These are phyloP conservation scores for Ceyx erithaca DNA, from an alignment of 2,797 vertebrate genomes.

Conservation along the genomic window DNA sequence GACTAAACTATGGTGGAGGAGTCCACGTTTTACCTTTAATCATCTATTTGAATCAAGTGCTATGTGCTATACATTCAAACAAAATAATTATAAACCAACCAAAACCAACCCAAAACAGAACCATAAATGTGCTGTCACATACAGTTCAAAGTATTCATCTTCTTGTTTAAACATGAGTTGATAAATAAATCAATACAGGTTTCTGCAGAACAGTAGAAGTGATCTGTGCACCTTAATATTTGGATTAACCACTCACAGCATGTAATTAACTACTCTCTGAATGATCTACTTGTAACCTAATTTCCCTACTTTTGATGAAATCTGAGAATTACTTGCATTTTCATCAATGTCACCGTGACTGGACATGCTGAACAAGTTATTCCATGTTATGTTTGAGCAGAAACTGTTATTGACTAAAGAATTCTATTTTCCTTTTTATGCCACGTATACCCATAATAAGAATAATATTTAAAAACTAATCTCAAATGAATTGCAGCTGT, in stretches of 20 bases:
- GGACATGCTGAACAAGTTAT: neutral
- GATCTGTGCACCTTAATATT: neutral
- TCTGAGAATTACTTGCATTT: conserved; percentile 10
- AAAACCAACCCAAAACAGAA: neutral
- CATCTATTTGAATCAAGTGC: neutral
- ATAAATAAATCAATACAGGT: neutral
- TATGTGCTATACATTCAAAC: neutral
- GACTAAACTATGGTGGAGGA: neutral
- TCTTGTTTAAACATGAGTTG: neutral
- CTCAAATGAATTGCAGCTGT: neutral
- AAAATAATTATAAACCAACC: neutral
- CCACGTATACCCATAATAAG: neutral
- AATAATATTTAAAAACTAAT: conserved; percentile 15
- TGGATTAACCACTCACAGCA: neutral
- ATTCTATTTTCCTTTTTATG: neutral
- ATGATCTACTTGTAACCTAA: neutral
- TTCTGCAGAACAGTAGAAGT: neutral
- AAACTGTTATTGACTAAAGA: neutral
- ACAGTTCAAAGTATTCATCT: neutral
- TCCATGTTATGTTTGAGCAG: neutral
- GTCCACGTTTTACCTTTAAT: neutral
- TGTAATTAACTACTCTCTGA: neutral
- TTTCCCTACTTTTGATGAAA: neutral
- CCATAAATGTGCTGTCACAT: neutral
- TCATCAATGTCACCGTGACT: neutral